Conservation (phyloP, 2,113 vertebrate genomes). For the Taxidea taxus region DNA sequence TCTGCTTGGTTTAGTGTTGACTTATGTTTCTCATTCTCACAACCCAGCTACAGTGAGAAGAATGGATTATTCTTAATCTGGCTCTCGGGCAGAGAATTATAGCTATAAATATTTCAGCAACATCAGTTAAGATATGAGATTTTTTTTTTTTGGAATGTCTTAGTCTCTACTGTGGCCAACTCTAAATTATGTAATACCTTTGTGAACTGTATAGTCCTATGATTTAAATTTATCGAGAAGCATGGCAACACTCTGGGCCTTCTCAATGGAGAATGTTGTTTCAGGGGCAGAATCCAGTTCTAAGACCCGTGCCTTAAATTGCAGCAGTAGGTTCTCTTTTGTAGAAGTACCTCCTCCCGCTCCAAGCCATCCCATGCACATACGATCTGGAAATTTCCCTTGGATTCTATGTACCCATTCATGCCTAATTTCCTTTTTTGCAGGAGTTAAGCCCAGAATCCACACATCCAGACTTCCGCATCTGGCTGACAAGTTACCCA, state of each 20-base stretch:
- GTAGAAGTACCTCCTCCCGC: background rate
- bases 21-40: background rate
- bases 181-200: background rate
- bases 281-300: background rate
- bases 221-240: background rate
- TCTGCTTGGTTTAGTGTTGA: background rate
- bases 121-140: background rate
- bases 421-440: conserved; percentile 36
- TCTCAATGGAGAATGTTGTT: background rate
- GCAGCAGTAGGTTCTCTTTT: background rate
- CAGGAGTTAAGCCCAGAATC: conserved; percentile 90
- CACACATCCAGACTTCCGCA: conserved; percentile 91
- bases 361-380: background rate
- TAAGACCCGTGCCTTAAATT: background rate
- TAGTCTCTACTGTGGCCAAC: background rate
- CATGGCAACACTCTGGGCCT: background rate
- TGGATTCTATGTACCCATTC: background rate
- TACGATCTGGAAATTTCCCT: background rate
- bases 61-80: background rate
- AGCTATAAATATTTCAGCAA: conserved; percentile 29
- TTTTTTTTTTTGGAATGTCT: background rate
- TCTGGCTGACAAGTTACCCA: conserved; percentile 95
- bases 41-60: background rate
- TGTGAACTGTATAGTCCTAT: background rate
- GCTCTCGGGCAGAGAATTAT: background rate